phyloP scores from a whole-genome alignment of 2,888 invertebrate genomes.

The Stomorhina lunata region DNA sequence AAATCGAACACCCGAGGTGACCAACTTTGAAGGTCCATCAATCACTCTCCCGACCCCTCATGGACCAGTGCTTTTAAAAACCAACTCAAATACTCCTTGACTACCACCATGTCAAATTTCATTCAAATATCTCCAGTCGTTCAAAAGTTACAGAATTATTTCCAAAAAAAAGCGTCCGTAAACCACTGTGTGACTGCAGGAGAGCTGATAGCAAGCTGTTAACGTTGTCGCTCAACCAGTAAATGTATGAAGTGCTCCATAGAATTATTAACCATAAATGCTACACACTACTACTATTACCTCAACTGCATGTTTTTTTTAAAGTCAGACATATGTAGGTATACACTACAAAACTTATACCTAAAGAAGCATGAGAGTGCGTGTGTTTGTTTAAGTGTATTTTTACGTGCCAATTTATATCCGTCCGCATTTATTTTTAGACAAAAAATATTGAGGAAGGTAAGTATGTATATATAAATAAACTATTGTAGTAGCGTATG shows the following conservation, averaged over 20 bases:
- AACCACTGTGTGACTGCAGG: no score
- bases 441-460: not conserved
- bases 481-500: not conserved
- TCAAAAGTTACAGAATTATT: no score
- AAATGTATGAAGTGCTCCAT: conserved; percentile 47
- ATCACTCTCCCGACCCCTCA: no score
- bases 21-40: no score
- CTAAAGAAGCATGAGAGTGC: not conserved
- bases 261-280: conserved; percentile 50
- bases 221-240: conserved; percentile 50
- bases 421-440: not conserved
- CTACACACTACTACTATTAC: not conserved
- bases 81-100: no score
- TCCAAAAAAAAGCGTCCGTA: no score
- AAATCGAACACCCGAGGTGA: no score
- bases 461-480: no score
- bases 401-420: conserved; percentile 26
- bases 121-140: no score
- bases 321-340: not conserved
- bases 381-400: not conserved
- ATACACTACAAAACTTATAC: not conserved
- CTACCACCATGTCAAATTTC: no score
- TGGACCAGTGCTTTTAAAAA: no score
- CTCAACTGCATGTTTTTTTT: not conserved
- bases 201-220: conserved; percentile 53